phyloP scores from a whole-genome alignment of 35 echinoderm and acorn worm genomes.

The Hemicentrotus pulcherrimus region DNA sequence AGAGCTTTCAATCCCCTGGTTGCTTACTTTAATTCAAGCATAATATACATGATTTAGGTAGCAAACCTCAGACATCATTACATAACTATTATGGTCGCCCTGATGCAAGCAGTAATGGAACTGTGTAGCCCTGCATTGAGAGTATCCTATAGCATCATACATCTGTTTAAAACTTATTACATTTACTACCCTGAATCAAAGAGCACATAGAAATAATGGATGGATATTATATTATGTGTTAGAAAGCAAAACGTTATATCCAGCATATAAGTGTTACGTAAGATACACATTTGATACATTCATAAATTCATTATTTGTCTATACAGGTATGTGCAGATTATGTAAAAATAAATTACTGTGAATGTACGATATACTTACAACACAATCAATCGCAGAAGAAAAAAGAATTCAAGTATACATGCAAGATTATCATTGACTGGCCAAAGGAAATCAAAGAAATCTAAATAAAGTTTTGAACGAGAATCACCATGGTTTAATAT shows the following conservation, averaged over 20 bases:
- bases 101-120: too few species aligned
- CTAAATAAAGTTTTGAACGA: neutral
- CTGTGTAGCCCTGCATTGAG: too few species aligned
- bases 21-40: too few species aligned
- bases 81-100: too few species aligned
- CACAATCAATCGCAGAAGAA: neutral
- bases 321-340: constrained; percentile 12
- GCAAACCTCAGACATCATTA: too few species aligned
- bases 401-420: neutral
- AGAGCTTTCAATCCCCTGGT: too few species aligned
- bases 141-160: too few species aligned
- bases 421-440: neutral
- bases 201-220: neutral
- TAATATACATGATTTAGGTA: too few species aligned
- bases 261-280: neutral
- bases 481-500: neutral
- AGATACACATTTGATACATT: neutral
- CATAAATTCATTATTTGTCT: neutral
- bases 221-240: too few species aligned
- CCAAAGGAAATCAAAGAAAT: neutral
- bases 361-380: neutral
- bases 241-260: neutral
- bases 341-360: constrained; percentile 20
- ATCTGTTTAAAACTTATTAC: neutral
- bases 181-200: neutral